Conservation (phyloP, 2,797 vertebrate genomes). For the Helarctos malayanus region DNA sequence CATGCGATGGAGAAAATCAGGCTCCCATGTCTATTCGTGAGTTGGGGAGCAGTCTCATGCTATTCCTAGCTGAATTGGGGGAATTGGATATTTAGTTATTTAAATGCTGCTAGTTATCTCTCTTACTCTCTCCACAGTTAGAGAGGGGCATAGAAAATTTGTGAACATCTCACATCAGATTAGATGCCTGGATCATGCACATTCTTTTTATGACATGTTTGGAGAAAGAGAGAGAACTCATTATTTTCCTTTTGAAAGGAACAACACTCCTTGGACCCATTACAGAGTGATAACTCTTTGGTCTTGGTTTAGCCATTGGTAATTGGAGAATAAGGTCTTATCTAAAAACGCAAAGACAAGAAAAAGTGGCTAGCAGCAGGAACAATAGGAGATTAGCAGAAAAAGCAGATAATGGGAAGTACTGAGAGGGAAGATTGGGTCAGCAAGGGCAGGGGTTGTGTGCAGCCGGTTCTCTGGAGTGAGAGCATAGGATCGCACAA, state of each 20-base stretch:
- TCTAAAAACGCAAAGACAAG: not conserved
- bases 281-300: not conserved
- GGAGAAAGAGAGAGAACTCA: not conserved
- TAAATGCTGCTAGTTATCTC: not conserved
- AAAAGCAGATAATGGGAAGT: not conserved
- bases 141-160: not conserved
- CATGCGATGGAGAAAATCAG: not conserved
- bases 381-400: not conserved
- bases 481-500: not conserved
- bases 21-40: not conserved
- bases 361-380: not conserved
- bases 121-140: not conserved
- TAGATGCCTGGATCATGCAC: not conserved
- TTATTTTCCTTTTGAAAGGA: not conserved
- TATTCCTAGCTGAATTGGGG: not conserved
- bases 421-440: not conserved
- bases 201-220: not conserved
- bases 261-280: not conserved
- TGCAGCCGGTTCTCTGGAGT: not conserved
- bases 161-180: not conserved
- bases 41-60: not conserved
- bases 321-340: not conserved
- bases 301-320: conserved; percentile 28
- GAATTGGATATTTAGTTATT: not conserved
- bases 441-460: not conserved